Evolutionary conservation across 2,888 invertebrate species (phyloP).

Genomic region (Spodoptera picta): DNA sequence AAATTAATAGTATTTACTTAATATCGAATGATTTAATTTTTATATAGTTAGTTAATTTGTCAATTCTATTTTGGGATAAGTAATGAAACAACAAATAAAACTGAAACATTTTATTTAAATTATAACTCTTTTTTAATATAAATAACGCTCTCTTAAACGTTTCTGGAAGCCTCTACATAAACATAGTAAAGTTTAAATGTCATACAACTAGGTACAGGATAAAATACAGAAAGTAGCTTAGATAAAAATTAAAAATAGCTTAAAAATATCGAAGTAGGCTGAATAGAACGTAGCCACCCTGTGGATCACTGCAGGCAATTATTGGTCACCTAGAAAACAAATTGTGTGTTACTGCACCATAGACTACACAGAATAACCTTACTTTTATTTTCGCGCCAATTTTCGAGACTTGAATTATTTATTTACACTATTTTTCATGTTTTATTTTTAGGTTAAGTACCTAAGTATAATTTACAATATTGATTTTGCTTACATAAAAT

Average conservation of each 20-base stretch:
- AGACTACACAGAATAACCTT: not conserved
- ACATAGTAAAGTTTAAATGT: slow-evolving; percentile 72
- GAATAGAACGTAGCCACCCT: slow-evolving; percentile 63
- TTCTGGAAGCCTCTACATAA: slow-evolving; percentile 88
- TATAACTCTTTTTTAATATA: slow-evolving; percentile 82
- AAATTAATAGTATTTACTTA: too few relatives aligned
- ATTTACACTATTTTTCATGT: not conserved
- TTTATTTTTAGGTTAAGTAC: too few relatives aligned
- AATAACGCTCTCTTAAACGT: slow-evolving; percentile 82
- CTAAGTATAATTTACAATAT: too few relatives aligned
- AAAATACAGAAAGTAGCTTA: slow-evolving; percentile 66
- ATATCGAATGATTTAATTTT: too few relatives aligned
- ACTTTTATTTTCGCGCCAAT: slow-evolving; percentile 6
- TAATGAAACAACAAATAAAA: slow-evolving; percentile 71
- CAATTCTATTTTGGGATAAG: not conserved
- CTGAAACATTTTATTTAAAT: slow-evolving; percentile 86
- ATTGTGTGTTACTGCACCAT: slow-evolving; percentile 30
- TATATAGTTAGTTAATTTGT: too few relatives aligned
- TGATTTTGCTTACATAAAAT: too few relatives aligned
- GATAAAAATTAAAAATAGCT: slow-evolving; percentile 55
- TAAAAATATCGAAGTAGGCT: slow-evolving; percentile 59
- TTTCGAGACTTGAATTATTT: not conserved
- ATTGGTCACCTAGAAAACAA: slow-evolving; percentile 86
- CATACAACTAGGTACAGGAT: slow-evolving; percentile 63
- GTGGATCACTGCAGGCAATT: slow-evolving; percentile 72